phyloP scores from a whole-genome alignment of 30 jellyfish, hydroid and myxozoan genomes.

The Hydractinia echinata region DNA sequence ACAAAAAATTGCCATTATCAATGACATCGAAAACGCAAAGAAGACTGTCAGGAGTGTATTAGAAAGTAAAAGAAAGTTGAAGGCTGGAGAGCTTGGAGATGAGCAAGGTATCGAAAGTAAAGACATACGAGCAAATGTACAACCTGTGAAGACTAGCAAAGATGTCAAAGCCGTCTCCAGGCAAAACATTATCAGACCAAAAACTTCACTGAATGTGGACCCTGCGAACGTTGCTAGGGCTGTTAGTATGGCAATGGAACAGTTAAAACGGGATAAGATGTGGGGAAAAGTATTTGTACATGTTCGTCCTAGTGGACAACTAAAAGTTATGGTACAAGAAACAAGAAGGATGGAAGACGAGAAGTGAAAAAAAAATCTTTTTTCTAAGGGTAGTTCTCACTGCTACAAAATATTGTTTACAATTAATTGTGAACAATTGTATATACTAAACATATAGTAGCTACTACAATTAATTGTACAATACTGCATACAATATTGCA shows the following conservation, averaged over 20 bases:
- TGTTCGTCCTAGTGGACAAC: slow-evolving; percentile 97
- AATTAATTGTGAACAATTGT: no score
- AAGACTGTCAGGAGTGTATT: slow-evolving; percentile 16
- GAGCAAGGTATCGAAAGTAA: slow-evolving; percentile 31
- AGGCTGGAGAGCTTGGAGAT: slow-evolving; percentile 71
- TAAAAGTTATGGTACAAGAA: slow-evolving; percentile 98
- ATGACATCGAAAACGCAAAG: background rate
- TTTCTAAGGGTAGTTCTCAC: no score
- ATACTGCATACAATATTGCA: no score
- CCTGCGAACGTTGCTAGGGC: slow-evolving; percentile 99
- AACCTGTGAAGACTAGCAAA: background rate
- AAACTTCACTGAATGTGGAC: slow-evolving; percentile 63
- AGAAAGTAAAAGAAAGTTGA: slow-evolving; percentile 23
- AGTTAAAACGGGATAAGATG: slow-evolving; percentile 92
- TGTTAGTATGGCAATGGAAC: slow-evolving; percentile 99
- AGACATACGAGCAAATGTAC: background rate
- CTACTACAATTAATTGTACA: no score
- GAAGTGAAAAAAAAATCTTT: background rate
- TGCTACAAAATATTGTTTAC: no score
- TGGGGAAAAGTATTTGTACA: slow-evolving; percentile 99
- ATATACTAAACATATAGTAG: no score
- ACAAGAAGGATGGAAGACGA: slow-evolving; percentile 94
- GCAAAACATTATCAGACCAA: slow-evolving; percentile 30
- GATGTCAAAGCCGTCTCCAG: slow-evolving; percentile 27
- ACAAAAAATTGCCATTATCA: background rate